A percentile compares a stretch with the other conserved stretches of the same genome.
These are phyloP conservation scores for Cyclina sinensis DNA, from an alignment of 1,140 invertebrate genomes.

Conservation along the genomic window DNA sequence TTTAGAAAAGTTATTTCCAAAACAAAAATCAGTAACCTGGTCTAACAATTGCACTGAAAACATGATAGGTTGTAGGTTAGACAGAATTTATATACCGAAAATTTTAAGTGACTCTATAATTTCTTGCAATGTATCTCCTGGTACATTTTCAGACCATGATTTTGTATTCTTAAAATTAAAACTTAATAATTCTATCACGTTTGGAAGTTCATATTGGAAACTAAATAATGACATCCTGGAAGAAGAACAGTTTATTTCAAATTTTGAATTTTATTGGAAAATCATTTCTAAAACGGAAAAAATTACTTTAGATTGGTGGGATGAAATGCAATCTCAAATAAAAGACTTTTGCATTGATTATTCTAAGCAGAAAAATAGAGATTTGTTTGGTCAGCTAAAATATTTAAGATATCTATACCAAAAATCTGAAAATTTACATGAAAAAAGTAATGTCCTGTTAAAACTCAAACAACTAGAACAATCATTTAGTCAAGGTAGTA, in stretches of 20 bases:
- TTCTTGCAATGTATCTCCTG: constrained; percentile 42
- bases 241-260: constrained; percentile 59
- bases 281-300: constrained; percentile 8
- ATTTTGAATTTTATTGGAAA: constrained; percentile 60
- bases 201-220: constrained; percentile 60
- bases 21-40: constrained; percentile 67
- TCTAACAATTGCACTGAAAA: neutral
- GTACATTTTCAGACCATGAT: constrained; percentile 72
- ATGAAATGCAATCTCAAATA: constrained; percentile 67
- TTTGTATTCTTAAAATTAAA: constrained; percentile 54
- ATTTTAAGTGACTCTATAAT: constrained; percentile 26
- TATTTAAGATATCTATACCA: constrained; percentile 44
- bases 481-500: constrained; percentile 19
- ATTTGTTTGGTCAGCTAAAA: constrained; percentile 12
- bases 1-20: constrained; percentile 64
- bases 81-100: constrained; percentile 69
- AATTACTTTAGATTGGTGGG: constrained; percentile 56
- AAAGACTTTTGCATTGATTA: constrained; percentile 67
- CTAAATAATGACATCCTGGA: constrained; percentile 56
- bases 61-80: constrained; percentile 66
- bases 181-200: constrained; percentile 7
- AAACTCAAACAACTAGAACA: constrained; percentile 57
- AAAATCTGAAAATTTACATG: constrained; percentile 49
- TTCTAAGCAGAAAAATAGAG: constrained; percentile 54
- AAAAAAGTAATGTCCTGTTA: constrained; percentile 23